Conservation (phyloP, 2,797 vertebrate genomes). For the Microchirus variegatus region DNA sequence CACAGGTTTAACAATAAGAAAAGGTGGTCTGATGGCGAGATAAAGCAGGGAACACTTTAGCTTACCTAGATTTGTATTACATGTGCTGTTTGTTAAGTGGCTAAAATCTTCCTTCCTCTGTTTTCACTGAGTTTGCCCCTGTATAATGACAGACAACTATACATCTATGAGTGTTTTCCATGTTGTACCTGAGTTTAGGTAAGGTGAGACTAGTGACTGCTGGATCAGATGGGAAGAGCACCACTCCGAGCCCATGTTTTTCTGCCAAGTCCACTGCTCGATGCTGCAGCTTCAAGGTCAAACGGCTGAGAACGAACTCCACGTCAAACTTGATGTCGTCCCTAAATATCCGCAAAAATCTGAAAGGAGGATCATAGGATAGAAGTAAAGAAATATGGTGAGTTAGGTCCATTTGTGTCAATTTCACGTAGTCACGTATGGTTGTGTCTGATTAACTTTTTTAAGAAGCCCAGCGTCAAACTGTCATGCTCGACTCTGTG, state of each 20-base stretch:
- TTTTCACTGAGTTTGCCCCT: background rate
- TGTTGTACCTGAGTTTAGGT: constrained; percentile 68
- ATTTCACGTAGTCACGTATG: background rate
- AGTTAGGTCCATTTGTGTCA: background rate
- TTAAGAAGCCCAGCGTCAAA: constrained; percentile 88
- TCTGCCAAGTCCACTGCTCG: constrained; percentile 82
- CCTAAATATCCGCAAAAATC: constrained; percentile 82
- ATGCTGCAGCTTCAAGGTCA: constrained; percentile 87
- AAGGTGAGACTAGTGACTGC: constrained; percentile 22
- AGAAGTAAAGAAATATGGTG: background rate
- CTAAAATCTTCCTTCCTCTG: too few species aligned
- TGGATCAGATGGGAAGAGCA: constrained; percentile 85
- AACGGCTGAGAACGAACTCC: constrained; percentile 90
- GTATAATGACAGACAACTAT: background rate
- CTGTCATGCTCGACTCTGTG: constrained; percentile 87
- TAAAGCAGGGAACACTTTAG: too few species aligned
- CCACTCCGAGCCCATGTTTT: constrained; percentile 62
- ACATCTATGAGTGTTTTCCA: background rate
- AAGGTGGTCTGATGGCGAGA: too few species aligned
- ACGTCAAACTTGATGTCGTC: constrained; percentile 87
- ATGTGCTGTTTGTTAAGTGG: too few species aligned
- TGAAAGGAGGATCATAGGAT: constrained; percentile 47
- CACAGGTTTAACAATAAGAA: too few species aligned
- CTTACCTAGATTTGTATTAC: too few species aligned
- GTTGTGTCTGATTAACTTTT: constrained; percentile 70